Conservation (phyloP, 2,797 vertebrate genomes). For the Okamejei kenojei region DNA sequence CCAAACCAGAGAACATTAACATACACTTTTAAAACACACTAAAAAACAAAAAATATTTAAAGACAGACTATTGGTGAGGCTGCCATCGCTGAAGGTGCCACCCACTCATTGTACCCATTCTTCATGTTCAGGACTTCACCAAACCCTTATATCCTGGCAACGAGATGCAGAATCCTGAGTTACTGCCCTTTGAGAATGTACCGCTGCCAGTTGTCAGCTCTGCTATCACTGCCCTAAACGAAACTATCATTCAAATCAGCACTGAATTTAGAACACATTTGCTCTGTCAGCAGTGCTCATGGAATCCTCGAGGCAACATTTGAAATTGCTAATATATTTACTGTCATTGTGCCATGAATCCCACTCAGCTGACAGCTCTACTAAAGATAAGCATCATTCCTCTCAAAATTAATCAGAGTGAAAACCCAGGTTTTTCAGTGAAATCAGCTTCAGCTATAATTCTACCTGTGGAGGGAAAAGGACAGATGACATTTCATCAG, state of each 20-base stretch:
- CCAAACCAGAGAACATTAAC: no score
- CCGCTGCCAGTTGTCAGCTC: neutral
- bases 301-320: neutral
- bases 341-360: neutral
- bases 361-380: neutral
- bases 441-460: neutral
- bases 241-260: slow-evolving; percentile 1
- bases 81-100: no score
- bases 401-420: neutral
- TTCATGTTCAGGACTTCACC: neutral
- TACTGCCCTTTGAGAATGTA: neutral
- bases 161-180: neutral
- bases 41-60: no score
- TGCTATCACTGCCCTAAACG: neutral
- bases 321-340: neutral
- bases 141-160: neutral
- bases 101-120: neutral
- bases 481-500: no score
- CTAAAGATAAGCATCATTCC: slow-evolving; percentile 15
- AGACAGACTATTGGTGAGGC: no score
- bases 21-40: no score
- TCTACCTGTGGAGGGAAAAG: no score
- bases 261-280: neutral
- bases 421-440: neutral
- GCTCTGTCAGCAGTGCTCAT: neutral